These are phyloP conservation scores for Rugalucina vietnamica DNA, from an alignment of 2,888 invertebrate genomes.

Conservation along the genomic window DNA sequence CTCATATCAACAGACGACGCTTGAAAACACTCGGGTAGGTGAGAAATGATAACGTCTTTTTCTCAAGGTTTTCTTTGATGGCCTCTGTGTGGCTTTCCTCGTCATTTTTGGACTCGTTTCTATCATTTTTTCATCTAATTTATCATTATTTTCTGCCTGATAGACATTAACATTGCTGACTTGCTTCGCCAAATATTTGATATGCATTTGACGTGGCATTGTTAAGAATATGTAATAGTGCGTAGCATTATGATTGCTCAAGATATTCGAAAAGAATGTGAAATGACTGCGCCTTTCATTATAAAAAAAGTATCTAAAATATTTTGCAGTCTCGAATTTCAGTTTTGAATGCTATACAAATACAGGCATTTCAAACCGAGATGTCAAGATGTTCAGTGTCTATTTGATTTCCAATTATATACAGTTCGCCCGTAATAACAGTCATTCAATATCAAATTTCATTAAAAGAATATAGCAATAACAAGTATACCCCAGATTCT, in stretches of 20 bases:
- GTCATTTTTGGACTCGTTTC: not conserved
- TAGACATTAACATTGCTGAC: not conserved
- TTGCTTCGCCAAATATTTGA: not conserved
- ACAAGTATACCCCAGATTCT: too few relatives aligned
- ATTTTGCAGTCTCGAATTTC: conserved; percentile 4
- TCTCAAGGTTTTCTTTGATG: not conserved
- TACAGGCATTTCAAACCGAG: not conserved
- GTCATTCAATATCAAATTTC: too few relatives aligned
- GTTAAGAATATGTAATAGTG: not conserved
- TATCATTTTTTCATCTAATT: conserved; percentile 14
- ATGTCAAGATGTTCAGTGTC: not conserved
- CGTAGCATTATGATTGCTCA: conserved; percentile 3
- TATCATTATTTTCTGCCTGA: conserved; percentile 16
- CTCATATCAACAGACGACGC: conserved; percentile 9
- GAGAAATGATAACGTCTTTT: conserved; percentile 2
- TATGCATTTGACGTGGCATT: conserved; percentile 7
- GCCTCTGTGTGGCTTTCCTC: conserved; percentile 2
- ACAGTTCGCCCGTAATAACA: too few relatives aligned
- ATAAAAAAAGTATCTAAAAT: not conserved
- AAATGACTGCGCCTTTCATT: not conserved
- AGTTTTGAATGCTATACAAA: not conserved
- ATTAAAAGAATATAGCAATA: too few relatives aligned
- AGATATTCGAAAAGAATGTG: not conserved
- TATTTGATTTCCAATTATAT: too few relatives aligned
- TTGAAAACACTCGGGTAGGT: conserved; percentile 6